Base-by-base conservation (phyloP, 2,888 invertebrate species). In the Bembecia ichneumoniformis region DNA sequence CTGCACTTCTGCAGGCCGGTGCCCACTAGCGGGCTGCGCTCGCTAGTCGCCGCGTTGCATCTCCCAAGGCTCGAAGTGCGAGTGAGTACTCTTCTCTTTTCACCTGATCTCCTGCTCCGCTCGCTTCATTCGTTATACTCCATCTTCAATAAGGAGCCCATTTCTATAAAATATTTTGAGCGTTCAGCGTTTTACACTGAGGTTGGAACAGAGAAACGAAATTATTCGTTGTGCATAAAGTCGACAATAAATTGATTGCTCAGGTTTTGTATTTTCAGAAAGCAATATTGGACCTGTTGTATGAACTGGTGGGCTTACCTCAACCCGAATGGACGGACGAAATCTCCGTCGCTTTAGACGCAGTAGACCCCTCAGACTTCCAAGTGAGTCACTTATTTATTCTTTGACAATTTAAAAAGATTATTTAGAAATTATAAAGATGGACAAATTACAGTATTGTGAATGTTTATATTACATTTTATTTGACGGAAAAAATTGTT, bases 321-420 rank as follows among this genome's bases (percentile, higher is more conserved):
- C 91, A 96, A 71, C 97, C 97, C 0, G 93, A 93, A 64, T 97
- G 96, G 96, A 96, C 96, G 1, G 96, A 96, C 65, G 96, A 98
- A 76, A 93, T 97, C 62, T 92, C 93, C 45, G 93, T 95, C 40
- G 97, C 97, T 1, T 80, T 98, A 56, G 92, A 93, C 57, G 95
- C 96, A 43, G 92, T 96, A 53, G 96, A 97, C 89, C 96, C 96
- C 3, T 93, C 94, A 17, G 93, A 93, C 72, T 92, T 92, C 62
- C 92, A 92, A 69, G 87, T 87, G 58, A 66, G 66, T 61, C 28
- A 46, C 34, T 16, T 28, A 16, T 5, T 28, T 10, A 17, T 15
- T 43, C 15, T 10, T 40, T 44, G n/a, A 48, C 5, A 35, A 11
- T 35, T 35, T 35, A 5, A 43, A 5, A 13, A 43, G 4, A 35